These are phyloP conservation scores for Montipora efflorescens DNA, from an alignment of 64 coral and sea anemone species.

Conservation along the genomic window DNA sequence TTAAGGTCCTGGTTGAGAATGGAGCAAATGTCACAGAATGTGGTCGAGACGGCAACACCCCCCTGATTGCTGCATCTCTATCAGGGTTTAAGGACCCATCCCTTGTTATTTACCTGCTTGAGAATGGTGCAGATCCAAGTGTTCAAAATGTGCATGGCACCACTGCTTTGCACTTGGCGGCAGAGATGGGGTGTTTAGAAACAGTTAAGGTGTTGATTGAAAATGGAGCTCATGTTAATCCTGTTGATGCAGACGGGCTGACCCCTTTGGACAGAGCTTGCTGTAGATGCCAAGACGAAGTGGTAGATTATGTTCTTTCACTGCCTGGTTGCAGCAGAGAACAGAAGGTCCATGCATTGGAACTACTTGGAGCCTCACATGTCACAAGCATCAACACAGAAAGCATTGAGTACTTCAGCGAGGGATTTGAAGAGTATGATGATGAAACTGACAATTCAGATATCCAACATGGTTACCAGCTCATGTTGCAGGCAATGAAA, in stretches of 20 bases:
- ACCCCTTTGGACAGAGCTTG: constrained; percentile 44
- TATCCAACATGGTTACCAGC: constrained; percentile 59
- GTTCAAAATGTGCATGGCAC: constrained; percentile 39
- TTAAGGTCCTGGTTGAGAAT: constrained; percentile 74
- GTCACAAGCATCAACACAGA: constrained; percentile 59
- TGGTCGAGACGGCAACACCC: constrained; percentile 51
- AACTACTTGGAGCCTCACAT: constrained; percentile 70
- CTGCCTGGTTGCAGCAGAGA: constrained; percentile 49
- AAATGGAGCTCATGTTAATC: neutral
- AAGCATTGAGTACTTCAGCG: constrained; percentile 61
- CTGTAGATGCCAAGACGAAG: constrained; percentile 56
- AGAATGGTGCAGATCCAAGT: constrained; percentile 60
- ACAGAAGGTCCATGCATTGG: constrained; percentile 56
- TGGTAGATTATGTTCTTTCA: constrained; percentile 67
- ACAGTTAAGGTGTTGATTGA: constrained; percentile 63
- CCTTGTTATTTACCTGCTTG: constrained; percentile 56
- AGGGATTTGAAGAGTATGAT: constrained; percentile 40
- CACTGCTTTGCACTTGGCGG: constrained; percentile 67
- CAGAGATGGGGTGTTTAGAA: constrained; percentile 64
- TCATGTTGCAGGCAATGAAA: constrained; percentile 52
- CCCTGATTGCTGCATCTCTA: constrained; percentile 49
- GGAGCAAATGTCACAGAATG: constrained; percentile 43
- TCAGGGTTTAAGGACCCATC: constrained; percentile 72
- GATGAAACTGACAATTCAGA: constrained; percentile 27
- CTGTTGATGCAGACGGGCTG: constrained; percentile 34